Base-by-base conservation (phyloP, 2,113 vertebrate genomes). In the Corythaixoides concolor region DNA sequence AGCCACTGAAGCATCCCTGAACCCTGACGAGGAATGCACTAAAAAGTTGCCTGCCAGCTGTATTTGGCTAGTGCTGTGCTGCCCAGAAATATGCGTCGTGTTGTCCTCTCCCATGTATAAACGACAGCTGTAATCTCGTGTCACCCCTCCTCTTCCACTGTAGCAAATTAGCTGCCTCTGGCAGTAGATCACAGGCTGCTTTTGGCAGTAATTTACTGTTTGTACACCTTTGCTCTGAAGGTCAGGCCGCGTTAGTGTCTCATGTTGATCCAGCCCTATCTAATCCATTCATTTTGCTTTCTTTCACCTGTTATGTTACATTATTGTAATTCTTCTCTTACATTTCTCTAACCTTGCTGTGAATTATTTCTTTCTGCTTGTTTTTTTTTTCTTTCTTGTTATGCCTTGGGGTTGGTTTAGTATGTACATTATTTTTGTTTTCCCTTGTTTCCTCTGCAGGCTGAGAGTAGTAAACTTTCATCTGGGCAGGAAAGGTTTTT, bases 191-290 rank as follows among this genome's bases (percentile, higher is more conserved):
- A 94, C 62, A 88, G 63, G 27, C 49, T 79, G 70, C 77, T 97
- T 95, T 85, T 88, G 95, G 94, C 87, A 97, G 84, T 92, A 89
- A 85, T 93, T 95, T 95, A 89, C 85, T 95, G 91, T 95, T 92
- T 93, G 35, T 93, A 62, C 70, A 89, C 95, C 82, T 88, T 85
- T 75, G 88, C 93, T 97, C 39, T 85, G 92, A 92, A 73, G 81
- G 80, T 96, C 88, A 87, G 74, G 69, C 30, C 33, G 39, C 0
- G 2, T 70, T 50, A 85, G 37, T 73, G 70, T 76, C 60, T 93
- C 41, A 74, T 86, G 58, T 78, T 63, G 52, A 90, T 83, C 78
- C 60, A 95, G 23, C 63, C 28, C 50, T 90, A 93, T 56, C 62
- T 84, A 88, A 93, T 69, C 47, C 70, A 89, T 72, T 75, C 27